Evolutionary conservation across 2,888 invertebrate species (phyloP).

Genomic region (Nebria salina): DNA sequence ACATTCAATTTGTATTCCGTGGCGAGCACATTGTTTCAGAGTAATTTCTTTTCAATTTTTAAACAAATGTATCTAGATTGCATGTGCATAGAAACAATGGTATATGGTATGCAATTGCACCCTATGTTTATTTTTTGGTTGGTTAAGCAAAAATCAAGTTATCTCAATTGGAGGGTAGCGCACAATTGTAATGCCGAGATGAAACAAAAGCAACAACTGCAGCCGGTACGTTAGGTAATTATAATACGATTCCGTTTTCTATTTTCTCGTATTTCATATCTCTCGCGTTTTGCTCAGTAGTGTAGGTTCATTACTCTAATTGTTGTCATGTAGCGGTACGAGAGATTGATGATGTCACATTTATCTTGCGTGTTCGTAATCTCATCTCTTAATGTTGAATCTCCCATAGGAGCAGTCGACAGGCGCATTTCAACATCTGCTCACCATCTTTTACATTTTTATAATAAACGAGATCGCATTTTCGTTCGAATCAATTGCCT

Average conservation of each 20-base stretch:
- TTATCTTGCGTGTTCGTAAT: constrained; percentile 29
- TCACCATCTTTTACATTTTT: constrained; percentile 43
- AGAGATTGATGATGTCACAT: constrained; percentile 41
- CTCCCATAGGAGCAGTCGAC: constrained; percentile 28
- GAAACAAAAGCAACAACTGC: constrained; percentile 6
- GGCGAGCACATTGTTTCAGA: not conserved
- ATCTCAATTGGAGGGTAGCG: not conserved
- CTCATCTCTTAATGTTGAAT: constrained; percentile 37
- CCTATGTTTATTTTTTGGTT: constrained; percentile 1
- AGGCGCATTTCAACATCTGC: constrained; percentile 26
- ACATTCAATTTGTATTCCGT: not conserved
- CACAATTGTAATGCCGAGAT: not conserved
- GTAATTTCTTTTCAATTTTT: not conserved
- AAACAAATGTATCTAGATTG: not conserved
- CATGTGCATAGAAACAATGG: not conserved
- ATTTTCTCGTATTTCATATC: constrained; percentile 34
- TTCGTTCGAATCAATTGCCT: constrained; percentile 11
- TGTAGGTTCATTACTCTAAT: constrained; percentile 36
- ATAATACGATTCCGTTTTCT: constrained; percentile 33
- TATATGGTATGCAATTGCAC: not conserved
- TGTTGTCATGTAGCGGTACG: constrained; percentile 33
- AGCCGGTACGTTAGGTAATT: constrained; percentile 22
- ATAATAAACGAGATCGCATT: constrained; percentile 38
- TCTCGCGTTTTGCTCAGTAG: constrained; percentile 6
- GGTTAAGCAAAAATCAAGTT: not conserved